Evolutionary conservation across 2,888 invertebrate species (phyloP), one percentile per base, ranked within the genome.

Genomic region (Campoplex nolae): DNA sequence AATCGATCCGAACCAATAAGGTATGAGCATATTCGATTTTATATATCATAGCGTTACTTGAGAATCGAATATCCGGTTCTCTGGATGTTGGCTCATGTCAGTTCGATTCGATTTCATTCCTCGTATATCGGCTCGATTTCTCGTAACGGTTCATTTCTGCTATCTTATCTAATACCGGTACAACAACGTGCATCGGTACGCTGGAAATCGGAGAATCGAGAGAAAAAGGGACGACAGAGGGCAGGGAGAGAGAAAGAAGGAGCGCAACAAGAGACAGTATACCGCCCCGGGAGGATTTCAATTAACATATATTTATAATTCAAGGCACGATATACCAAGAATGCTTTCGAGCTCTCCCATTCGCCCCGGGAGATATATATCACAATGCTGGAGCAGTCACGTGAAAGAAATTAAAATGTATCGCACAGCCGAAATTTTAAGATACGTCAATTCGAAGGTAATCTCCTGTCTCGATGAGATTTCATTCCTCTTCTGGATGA

Each of bases 291-390:
- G 68, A 75, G 51, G 75, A 85, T 76, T 85, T 85, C 65, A 81
- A 84, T 87, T 84, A 87, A 81, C 84, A 87, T 87, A 83, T 80
- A 78, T 87, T 87, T 75, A 87, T 74, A 78, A 71, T 82, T 35
- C 65, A 48, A 70, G 78, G 58, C 68, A 32, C 62, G 75, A 45
- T 70, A 79, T 18, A 51, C 51, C 18, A 67, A 51, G 58, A 78
- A 81, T 73, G 65, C 38, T 54, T 35, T 35, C 18, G 11, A 71
- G 70, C 54, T 84, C 42, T 84, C 42, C 70, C 68, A 67, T 71
- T 80, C 79, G 45, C 71, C 51, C 75, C 71, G 54, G 82, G 67
- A 67, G 67, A 82, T 42, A 42, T 79, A 13, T 23, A 23, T 51
- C 23, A 51, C 58, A 32, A 65, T 78, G 70, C 79, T 32, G 32